These are phyloP conservation scores for Gandaritis pyraliata DNA, from an alignment of 2,888 invertebrate species.

Conservation along the genomic window DNA sequence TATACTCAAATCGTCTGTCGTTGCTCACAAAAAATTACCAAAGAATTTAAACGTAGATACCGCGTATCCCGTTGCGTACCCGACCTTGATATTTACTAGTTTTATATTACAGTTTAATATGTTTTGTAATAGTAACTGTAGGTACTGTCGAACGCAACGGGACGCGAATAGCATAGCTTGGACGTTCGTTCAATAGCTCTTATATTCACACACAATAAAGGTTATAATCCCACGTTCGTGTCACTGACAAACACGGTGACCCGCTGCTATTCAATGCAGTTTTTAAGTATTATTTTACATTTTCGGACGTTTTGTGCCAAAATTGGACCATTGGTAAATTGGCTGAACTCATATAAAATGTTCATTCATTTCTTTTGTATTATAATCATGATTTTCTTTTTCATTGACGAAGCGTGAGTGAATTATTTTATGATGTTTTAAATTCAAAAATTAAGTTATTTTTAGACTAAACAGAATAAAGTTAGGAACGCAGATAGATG, in stretches of 20 bases:
- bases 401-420: slow-evolving; percentile 57
- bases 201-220: slow-evolving; percentile 28
- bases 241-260: slow-evolving; percentile 13
- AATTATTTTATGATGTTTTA: slow-evolving; percentile 42
- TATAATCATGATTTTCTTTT: slow-evolving; percentile 44
- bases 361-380: slow-evolving; percentile 49
- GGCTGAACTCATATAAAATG: slow-evolving; percentile 58
- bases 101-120: slow-evolving; percentile 22
- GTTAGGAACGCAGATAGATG: slow-evolving; percentile 27
- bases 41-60: slow-evolving; percentile 69
- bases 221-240: slow-evolving; percentile 20
- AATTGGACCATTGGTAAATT: slow-evolving; percentile 70
- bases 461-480: slow-evolving; percentile 15
- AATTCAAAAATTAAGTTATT: slow-evolving; percentile 23
- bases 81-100: slow-evolving; percentile 18
- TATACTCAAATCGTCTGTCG: slow-evolving; percentile 64
- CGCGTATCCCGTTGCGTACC: slow-evolving; percentile 48
- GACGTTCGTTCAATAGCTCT: slow-evolving; percentile 29
- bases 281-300: slow-evolving; percentile 70
- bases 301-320: slow-evolving; percentile 74
- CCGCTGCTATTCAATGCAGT: slow-evolving; percentile 23
- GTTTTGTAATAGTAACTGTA: slow-evolving; percentile 20
- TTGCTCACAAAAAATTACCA: slow-evolving; percentile 83
- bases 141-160: slow-evolving; percentile 25
- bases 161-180: slow-evolving; percentile 32